Base-by-base conservation (phyloP, 2,888 invertebrate species). In the Lasioglossum calceatum region DNA sequence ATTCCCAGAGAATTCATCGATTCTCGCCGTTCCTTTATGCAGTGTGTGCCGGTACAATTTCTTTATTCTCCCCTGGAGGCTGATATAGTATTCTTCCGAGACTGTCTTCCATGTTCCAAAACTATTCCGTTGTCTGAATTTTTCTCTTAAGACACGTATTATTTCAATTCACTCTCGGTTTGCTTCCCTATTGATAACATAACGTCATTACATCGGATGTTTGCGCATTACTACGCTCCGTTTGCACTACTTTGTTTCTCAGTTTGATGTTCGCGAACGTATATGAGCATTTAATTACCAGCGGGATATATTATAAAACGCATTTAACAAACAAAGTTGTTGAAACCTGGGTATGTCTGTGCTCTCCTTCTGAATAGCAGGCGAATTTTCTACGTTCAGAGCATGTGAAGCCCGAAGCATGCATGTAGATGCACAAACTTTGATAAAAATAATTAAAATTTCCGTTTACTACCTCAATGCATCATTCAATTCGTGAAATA, bases 1-100 rank as follows among this genome's bases (percentile, higher is more conserved):
- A 90, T 90, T 90, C 82, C 90, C 88, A 78, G 85, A 71, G 79
- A 82, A 79, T 70, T 80, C 82, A 88, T 88, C 86, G 86, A 86
- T 88, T 81, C 78, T 58, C 58, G 58, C 39, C 86, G 23, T 84
- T 88, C 77, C 79, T 72, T 81, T 77, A 86, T 87, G 90, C 86
- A 84, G 84, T 61, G 88, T 81, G 83, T 76, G 74, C 79, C 72
- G 39, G 87, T 77, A 76, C 83, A 87, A 88, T 90, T 88, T 87
- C 89, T 86, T 89, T 89, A 90, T 87, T 74, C 86, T 23, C 58
- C 90, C 85, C 90, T 3, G 19, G 90, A 75, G 90, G 58, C 78
- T 87, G 80, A 88, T 90, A 87, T 61, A 36, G 36, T 36, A 23
- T 84, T 77, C 80, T 77, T 77, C 23, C 70, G 73, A 77, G 80